Base-by-base conservation (phyloP, 2,888 invertebrate species). In the Conchocele bisecta region DNA sequence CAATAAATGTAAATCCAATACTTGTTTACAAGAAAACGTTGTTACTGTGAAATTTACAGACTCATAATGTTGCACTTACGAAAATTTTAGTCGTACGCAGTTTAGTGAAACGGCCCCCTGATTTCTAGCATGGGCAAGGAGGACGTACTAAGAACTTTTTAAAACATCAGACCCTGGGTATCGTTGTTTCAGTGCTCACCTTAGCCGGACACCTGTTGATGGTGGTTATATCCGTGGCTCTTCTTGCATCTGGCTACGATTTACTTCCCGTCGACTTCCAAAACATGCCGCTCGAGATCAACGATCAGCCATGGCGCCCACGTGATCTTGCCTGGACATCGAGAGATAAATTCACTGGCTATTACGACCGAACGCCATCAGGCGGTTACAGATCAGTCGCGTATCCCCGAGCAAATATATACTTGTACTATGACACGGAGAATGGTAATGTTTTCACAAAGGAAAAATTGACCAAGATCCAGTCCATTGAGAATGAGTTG, bases 371-470 rank as follows among this genome's bases (percentile, higher is more conserved):
- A 0, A 44, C 59, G 3, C 56, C 54, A 15, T 29, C 39, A 5
- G 41, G 28, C 9, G 57, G 51, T 2, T 73, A 64, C 31, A 63
- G 77, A 22, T 41, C 50, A 2, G 53, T 44, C 3, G 54, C 67
- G 0, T 71, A 73, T 20, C 20, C 33, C 2, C 65, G 63, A 11
- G 75, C 80, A 6, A 74, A 66, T 13, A 54, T 86, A 4, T 75
- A 79, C 37, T 33, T 86, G 24, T 79, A 71, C 51, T 84, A 80
- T 39, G 83, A 83, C 28, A 64, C 67, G 6, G 64, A 71, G 15
- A 80, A 76, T 1, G 76, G 77, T 17, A 88, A 87, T 54, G 67
- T 88, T 17, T 84, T 88, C 29, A 86, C 85, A 0, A 68, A 74
- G 61, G 48, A 42, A 3, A 78, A 75, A 17, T 58, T 88, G 20